Evolutionary conservation across 2,113 vertebrate species (phyloP).

Genomic region (Melanerpes aurifrons): DNA sequence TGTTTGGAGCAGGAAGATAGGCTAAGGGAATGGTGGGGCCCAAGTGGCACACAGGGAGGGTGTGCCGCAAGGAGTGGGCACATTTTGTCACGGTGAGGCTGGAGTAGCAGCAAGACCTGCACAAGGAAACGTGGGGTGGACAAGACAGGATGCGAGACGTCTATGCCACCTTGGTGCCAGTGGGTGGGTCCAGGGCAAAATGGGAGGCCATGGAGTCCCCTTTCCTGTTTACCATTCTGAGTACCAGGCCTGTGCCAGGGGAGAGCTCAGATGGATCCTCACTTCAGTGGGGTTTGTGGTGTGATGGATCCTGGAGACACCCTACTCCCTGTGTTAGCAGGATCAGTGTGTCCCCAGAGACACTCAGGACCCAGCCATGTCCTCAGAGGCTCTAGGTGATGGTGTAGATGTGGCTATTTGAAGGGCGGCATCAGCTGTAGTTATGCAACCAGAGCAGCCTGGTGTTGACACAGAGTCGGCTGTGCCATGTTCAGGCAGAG

Average conservation of each 20-base stretch:
- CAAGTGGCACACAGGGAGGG: accelerated
- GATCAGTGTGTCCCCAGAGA: accelerated
- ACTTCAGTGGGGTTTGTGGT: accelerated
- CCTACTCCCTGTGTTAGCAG: background rate
- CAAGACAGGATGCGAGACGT: background rate
- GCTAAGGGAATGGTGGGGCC: too few species aligned
- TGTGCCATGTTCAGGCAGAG: accelerated
- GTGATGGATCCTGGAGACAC: too few species aligned
- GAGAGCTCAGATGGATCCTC: background rate
- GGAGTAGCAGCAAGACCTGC: background rate
- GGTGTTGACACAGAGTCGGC: accelerated
- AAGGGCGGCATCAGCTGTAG: background rate
- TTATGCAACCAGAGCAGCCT: background rate
- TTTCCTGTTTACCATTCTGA: accelerated
- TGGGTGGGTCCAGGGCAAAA: too few species aligned
- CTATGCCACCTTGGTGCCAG: background rate
- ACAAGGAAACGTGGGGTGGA: too few species aligned
- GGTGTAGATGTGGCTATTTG: background rate
- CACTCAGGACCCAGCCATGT: background rate
- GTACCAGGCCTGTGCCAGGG: background rate
- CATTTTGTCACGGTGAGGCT: background rate
- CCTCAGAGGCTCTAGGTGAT: background rate
- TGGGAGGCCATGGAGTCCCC: accelerated
- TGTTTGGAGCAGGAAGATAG: accelerated
- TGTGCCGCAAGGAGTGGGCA: background rate